Evolutionary conservation across 2,888 invertebrate species (phyloP).

Genomic region (Hirtodrosophila cameraria): DNA sequence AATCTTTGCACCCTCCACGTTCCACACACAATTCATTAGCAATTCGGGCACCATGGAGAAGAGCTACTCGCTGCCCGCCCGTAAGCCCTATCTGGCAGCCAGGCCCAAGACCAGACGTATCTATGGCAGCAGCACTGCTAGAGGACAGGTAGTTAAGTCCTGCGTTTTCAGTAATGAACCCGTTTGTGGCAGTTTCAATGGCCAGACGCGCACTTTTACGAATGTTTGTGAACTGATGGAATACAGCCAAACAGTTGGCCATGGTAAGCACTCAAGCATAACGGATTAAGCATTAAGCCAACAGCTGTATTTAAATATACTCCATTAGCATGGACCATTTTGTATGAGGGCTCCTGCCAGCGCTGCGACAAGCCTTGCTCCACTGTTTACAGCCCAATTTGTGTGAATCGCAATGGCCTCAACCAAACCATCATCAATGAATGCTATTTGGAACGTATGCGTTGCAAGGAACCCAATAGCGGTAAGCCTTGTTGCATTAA

Average conservation of each 20-base stretch:
- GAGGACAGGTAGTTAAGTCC: conserved; percentile 2
- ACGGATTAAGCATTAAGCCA: conserved; percentile 9
- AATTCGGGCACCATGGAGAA: conserved; percentile 59
- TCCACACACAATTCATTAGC: conserved; percentile 70
- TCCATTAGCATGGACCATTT: conserved; percentile 70
- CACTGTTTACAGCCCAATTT: conserved; percentile 63
- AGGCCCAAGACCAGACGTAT: neutral
- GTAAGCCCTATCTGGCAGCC: conserved; percentile 30
- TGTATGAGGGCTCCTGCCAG: conserved; percentile 66
- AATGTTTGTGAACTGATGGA: conserved; percentile 72
- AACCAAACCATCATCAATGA: conserved; percentile 74
- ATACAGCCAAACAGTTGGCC: conserved; percentile 56
- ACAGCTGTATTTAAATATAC: conserved; percentile 13
- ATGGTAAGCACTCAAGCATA: conserved; percentile 47
- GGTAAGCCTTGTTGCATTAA: conserved; percentile 66
- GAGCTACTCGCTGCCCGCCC: conserved; percentile 63
- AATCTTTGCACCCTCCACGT: conserved; percentile 69
- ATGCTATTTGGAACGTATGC: conserved; percentile 68
- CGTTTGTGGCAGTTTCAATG: conserved; percentile 67
- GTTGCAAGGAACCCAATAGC: conserved; percentile 70
- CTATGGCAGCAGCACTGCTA: conserved; percentile 4
- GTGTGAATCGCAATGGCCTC: conserved; percentile 66
- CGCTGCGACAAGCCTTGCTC: conserved; percentile 64
- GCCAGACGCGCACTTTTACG: conserved; percentile 60
- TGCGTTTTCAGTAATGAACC: conserved; percentile 69